Evolutionary conservation across 2,797 vertebrate species (phyloP), one percentile per base, ranked within the genome.

Genomic region (Danio kyathit): DNA sequence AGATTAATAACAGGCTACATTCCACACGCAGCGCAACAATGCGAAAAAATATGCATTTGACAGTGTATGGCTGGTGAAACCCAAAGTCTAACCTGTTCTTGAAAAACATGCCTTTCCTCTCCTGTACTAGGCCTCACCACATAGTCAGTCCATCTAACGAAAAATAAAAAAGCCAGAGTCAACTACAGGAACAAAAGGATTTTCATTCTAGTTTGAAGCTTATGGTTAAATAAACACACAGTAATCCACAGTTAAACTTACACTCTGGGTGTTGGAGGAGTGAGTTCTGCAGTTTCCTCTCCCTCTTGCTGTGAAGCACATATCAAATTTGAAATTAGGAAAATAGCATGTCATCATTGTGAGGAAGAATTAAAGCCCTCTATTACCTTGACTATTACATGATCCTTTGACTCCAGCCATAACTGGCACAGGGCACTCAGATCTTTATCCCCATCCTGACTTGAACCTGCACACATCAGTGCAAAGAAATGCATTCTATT

Each of bases 381-480:
- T 46, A 64, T 6, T 71, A 99, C 98, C 95, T 99, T 99, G 88
- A 97, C 92, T 79, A 95, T 95, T 3, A 93, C 90, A 73, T 99
- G 95, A 89, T 99, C 98, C 92, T 98, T 99, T 41, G 97, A 97
- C 89, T 99, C 98, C 82, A 99, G 87, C 98, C 98, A 99, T 59
- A 98, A 92, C 80, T 98, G 97, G 88, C 96, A 99, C 40, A 99
- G 93, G 0, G 95, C 96, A 86, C 93, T 94, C 79, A 99, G 91
- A 74, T 99, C 98, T 87, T 98, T 98, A 89, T 99, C 97, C 14
- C 94, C 93, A 54, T 99, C 97, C 86, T 95, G 94, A 84, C 91
- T 95, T 17, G 95, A 93, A 69, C 94, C 97, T 99, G 57, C 54
- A 54, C 9, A 56, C 6, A 72, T 6, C 8, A 63, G 1, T 2